Evolutionary conservation across 2,888 invertebrate species (phyloP).

Genomic region (Myathropa florea): DNA sequence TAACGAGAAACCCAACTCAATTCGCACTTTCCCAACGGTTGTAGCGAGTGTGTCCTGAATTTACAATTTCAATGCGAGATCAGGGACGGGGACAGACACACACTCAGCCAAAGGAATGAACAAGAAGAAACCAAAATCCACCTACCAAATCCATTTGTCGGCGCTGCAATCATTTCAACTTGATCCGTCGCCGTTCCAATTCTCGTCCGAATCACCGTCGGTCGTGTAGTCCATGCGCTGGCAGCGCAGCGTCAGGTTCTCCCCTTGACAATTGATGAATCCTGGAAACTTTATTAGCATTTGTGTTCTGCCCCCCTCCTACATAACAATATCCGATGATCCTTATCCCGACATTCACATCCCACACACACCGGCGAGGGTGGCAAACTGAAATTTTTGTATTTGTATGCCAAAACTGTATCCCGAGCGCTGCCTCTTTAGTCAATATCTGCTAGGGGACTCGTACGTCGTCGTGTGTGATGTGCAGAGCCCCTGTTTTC

Average conservation of each 20-base stretch:
- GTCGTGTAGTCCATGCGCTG: neutral
- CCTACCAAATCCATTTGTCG: slow-evolving; percentile 62
- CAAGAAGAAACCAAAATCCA: slow-evolving; percentile 40
- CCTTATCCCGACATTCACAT: slow-evolving; percentile 57
- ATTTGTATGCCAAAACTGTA: slow-evolving; percentile 69
- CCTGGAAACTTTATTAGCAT: slow-evolving; percentile 71
- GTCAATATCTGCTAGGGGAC: slow-evolving; percentile 69
- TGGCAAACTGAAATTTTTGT: slow-evolving; percentile 47
- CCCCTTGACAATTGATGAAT: slow-evolving; percentile 70
- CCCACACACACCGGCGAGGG: neutral
- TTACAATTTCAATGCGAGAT: slow-evolving; percentile 61
- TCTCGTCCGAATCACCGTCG: slow-evolving; percentile 4
- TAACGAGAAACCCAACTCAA: slow-evolving; percentile 34
- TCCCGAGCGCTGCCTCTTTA: slow-evolving; percentile 51
- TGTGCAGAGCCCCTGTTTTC: slow-evolving; percentile 23
- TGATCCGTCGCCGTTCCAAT: slow-evolving; percentile 51
- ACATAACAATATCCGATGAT: slow-evolving; percentile 53
- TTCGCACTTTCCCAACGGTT: slow-evolving; percentile 55
- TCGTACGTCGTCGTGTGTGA: neutral
- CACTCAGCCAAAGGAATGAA: neutral
- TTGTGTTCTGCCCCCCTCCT: slow-evolving; percentile 37
- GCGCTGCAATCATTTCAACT: slow-evolving; percentile 67
- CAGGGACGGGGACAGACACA: neutral
- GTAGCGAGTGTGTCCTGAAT: slow-evolving; percentile 52
- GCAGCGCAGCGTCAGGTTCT: slow-evolving; percentile 8